Percentiles rank a stretch among this genome's conserved stretches.
Conservation (phyloP, 2,797 vertebrate species). For the Meriones psammophilus region DNA sequence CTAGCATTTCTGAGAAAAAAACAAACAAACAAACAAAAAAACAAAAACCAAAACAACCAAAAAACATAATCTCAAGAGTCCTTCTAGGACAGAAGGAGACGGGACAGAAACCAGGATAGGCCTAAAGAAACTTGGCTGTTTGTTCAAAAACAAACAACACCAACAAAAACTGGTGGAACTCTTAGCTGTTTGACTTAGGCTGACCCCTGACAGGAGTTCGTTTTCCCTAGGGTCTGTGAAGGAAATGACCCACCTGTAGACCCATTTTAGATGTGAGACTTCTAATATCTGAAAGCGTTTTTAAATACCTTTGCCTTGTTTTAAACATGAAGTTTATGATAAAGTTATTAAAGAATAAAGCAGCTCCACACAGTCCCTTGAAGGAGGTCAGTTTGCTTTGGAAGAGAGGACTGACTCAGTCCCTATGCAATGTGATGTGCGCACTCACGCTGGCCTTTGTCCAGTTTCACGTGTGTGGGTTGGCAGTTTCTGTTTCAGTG, state of each 20-base stretch:
- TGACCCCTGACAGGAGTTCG: neutral
- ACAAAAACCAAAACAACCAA: neutral
- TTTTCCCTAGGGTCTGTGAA: neutral
- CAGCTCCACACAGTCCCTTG: neutral
- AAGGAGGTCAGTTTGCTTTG: neutral
- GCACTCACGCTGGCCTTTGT: neutral
- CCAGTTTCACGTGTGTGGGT: neutral
- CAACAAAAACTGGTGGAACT: neutral
- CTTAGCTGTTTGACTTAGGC: neutral
- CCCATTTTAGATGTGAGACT: neutral
- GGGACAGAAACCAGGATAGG: neutral
- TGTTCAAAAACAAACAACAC: neutral
- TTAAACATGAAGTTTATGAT: neutral
- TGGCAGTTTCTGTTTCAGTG: neutral
- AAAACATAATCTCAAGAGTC: neutral
- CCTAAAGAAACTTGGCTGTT: neutral
- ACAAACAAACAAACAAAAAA: neutral
- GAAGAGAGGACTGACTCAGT: neutral
- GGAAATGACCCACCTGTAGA: neutral
- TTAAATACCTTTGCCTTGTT: neutral
- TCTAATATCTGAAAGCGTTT: neutral
- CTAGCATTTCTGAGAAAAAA: neutral
- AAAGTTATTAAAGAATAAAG: neutral
- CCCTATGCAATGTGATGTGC: neutral
- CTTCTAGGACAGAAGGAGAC: neutral